A percentile compares a stretch with the other conserved stretches of the same genome.
These are phyloP conservation scores for Listronotus oregonensis DNA, from an alignment of 1,140 invertebrate genomes.

Conservation along the genomic window DNA sequence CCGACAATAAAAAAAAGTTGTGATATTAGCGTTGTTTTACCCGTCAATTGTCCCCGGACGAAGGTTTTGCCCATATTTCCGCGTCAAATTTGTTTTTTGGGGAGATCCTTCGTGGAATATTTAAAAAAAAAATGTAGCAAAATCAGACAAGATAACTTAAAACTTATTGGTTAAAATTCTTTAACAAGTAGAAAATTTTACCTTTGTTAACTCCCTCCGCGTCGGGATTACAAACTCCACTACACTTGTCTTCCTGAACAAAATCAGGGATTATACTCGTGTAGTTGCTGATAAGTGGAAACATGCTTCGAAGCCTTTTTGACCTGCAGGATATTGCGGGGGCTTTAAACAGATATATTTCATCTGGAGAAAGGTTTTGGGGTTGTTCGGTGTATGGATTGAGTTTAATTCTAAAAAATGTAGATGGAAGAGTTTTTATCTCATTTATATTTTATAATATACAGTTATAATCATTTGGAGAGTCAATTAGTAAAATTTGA, in stretches of 20 bases:
- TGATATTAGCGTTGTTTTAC: too few relatives aligned
- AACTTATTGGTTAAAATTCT: too few relatives aligned
- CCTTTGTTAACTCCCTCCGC: slow-evolving; percentile 50
- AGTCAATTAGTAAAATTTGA: too few relatives aligned
- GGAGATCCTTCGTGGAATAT: too few relatives aligned
- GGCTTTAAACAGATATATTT: slow-evolving; percentile 45
- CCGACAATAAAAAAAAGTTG: too few relatives aligned
- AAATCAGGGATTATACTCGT: slow-evolving; percentile 60
- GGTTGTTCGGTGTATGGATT: not conserved
- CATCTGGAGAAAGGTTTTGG: slow-evolving; percentile 20
- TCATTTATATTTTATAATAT: too few relatives aligned
- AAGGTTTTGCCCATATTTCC: too few relatives aligned
- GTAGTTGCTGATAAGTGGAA: slow-evolving; percentile 57
- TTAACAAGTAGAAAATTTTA: slow-evolving; percentile 1
- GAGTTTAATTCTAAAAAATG: slow-evolving; percentile 28
- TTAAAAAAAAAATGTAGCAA: too few relatives aligned
- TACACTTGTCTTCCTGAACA: slow-evolving; percentile 57
- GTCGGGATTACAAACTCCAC: slow-evolving; percentile 53
- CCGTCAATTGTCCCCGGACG: too few relatives aligned
- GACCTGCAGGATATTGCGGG: slow-evolving; percentile 55
- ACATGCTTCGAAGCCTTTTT: slow-evolving; percentile 51
- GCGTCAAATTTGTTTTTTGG: too few relatives aligned
- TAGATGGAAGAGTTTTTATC: slow-evolving; percentile 28
- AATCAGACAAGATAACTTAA: too few relatives aligned
- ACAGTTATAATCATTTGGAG: too few relatives aligned